Evolutionary conservation across 1,140 invertebrate species (phyloP), one percentile per base, ranked within the genome.

Genomic region (Melitaea cinxia): DNA sequence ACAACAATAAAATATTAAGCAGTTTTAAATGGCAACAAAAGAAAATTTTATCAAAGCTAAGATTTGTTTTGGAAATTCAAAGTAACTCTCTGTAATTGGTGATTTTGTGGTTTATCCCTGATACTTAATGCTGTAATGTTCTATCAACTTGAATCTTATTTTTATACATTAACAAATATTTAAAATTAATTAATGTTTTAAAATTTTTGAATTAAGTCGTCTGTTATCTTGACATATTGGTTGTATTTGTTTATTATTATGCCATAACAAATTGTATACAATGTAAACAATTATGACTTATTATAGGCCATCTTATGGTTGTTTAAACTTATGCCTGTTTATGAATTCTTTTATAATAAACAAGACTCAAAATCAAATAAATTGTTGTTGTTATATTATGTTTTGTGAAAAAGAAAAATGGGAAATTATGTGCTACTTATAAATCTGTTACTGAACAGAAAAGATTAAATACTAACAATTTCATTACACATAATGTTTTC

Each of bases 201-300:
- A 10, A 4, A 6, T 33, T 26, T 26, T 26, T 45, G 19, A 21
- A 17, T 19, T 47, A 9, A 47, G 5, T 23, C 12, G 14, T 23
- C 9, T 4, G 19, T 47, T 21, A 14, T 65, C 24, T 68, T 70
- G 67, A 17, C 37, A 42, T 67, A 65, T 72, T 69, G 42, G 63
- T n/a, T 77, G 70, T 69, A 77, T 72, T 58, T 78, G 69, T 82
- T 82, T 82, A 75, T 77, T 78, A 73, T 82, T 83, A 74, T 84
- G 79, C 76, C 73, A 85, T 70, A 83, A 83, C 80, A 83, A 83
- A 78, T 66, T 82, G 68, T 70, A 80, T 75, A 80, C 72, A 75
- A 83, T 81, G 80, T 85, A 85, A 85, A 85, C 84, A 87, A 79
- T 69, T 71, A 54, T 72, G 78, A 76, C 71, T 83, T 75, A 82